Conservation (phyloP, 2,797 vertebrate species). For the Aphelocoma californica region DNA sequence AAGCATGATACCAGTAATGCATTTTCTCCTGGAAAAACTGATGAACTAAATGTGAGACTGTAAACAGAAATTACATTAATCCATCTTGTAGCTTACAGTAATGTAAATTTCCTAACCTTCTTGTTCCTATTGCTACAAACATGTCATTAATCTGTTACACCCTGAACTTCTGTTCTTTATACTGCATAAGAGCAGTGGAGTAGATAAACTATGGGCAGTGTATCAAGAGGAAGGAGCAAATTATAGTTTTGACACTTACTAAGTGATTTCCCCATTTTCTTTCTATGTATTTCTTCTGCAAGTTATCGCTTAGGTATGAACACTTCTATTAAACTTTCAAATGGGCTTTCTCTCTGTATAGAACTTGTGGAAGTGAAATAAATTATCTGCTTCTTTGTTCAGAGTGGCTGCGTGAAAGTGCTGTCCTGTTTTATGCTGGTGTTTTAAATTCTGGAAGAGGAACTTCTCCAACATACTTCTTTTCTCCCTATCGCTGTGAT, state of each 20-base stretch:
- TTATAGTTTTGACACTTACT: constrained; percentile 53
- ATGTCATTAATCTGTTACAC: constrained; percentile 55
- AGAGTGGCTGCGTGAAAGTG: neutral
- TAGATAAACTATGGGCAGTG: constrained; percentile 37
- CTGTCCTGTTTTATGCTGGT: neutral
- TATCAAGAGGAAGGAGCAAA: constrained; percentile 23
- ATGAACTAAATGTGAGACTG: constrained; percentile 49
- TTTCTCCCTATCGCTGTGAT: neutral
- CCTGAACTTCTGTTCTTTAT: constrained; percentile 35
- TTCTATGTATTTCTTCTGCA: neutral
- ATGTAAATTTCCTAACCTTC: constrained; percentile 51
- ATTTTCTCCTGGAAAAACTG: constrained; percentile 55
- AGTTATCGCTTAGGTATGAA: constrained; percentile 7
- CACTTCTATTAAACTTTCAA: constrained; percentile 48
- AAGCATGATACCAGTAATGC: constrained; percentile 14
- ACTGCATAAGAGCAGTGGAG: neutral
- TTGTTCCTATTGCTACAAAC: constrained; percentile 54
- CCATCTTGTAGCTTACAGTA: constrained; percentile 57
- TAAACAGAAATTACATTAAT: constrained; percentile 69
- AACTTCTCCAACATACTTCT: neutral
- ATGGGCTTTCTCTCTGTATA: neutral
- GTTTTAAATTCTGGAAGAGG: neutral
- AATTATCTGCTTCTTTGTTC: neutral
- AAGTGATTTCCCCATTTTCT: constrained; percentile 49
- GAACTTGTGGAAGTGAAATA: neutral